phyloP scores from a whole-genome alignment of 1,140 invertebrate species.

The Solenopsis invicta region DNA sequence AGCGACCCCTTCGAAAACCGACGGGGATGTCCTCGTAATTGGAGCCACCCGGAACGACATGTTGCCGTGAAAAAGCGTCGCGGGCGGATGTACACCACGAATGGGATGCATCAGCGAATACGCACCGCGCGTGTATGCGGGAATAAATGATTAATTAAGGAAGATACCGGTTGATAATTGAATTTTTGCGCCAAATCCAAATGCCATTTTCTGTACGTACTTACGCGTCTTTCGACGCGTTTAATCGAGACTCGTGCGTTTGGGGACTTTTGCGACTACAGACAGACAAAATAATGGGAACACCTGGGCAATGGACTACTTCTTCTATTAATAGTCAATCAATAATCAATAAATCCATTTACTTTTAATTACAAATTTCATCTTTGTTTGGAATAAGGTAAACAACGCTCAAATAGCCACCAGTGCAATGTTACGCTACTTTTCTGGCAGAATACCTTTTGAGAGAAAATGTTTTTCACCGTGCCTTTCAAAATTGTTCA shows the following conservation, averaged over 20 bases:
- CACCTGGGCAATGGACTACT: no score
- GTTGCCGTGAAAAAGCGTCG: slow-evolving; percentile 41
- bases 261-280: background rate
- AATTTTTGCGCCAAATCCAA: background rate
- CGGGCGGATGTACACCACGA: background rate
- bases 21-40: slow-evolving; percentile 56
- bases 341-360: no score
- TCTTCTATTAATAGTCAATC: no score
- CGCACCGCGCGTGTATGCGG: background rate
- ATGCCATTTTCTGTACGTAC: background rate
- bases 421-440: no score
- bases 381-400: no score
- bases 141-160: slow-evolving; percentile 30
- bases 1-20: slow-evolving; percentile 46
- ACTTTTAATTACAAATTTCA: no score
- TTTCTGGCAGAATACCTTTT: no score
- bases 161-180: background rate
- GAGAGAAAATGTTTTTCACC: no score
- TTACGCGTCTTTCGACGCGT: background rate
- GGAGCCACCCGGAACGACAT: slow-evolving; percentile 43
- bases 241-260: background rate
- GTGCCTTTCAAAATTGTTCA: no score
- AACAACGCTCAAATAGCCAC: no score
- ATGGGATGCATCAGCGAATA: background rate
- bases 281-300: no score